Conservation (phyloP, 2,888 invertebrate genomes). For the Cryptus viduatorius region DNA sequence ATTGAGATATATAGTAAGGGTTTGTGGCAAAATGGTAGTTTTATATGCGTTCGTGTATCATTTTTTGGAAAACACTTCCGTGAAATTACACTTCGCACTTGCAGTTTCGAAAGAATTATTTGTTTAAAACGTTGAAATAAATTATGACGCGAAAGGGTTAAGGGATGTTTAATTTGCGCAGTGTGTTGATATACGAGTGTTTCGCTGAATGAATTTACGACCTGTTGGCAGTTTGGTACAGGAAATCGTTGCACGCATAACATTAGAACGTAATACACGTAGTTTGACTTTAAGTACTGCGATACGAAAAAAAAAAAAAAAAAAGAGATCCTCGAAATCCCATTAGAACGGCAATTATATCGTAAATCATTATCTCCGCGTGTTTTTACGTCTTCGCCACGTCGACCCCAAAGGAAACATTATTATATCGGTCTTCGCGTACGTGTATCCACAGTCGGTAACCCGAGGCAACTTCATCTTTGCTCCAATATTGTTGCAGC, state of each 20-base stretch:
- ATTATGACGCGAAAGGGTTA: not conserved
- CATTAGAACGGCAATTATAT: slow-evolving; percentile 51
- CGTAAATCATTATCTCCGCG: slow-evolving; percentile 54
- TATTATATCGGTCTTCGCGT: slow-evolving; percentile 3
- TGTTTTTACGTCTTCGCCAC: slow-evolving; percentile 20
- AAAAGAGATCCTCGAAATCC: slow-evolving; percentile 30
- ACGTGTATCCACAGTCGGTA: not conserved
- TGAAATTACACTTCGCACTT: not conserved
- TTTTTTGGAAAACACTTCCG: not conserved
- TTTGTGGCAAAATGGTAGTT: no score
- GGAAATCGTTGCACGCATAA: not conserved
- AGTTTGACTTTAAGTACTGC: slow-evolving; percentile 6
- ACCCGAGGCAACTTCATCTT: slow-evolving; percentile 16
- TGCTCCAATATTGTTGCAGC: not conserved
- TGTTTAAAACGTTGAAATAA: not conserved
- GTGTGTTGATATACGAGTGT: not conserved
- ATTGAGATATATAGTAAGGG: no score
- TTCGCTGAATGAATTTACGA: slow-evolving; percentile 9
- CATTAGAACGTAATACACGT: slow-evolving; percentile 30
- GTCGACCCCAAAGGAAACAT: slow-evolving; percentile 5
- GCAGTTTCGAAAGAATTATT: not conserved
- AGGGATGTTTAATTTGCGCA: not conserved
- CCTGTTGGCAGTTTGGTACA: slow-evolving; percentile 11
- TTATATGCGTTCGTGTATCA: not conserved
- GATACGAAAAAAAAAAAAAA: not conserved